Base-by-base conservation (phyloP, 2,113 vertebrate genomes). In the Channa maculata region DNA sequence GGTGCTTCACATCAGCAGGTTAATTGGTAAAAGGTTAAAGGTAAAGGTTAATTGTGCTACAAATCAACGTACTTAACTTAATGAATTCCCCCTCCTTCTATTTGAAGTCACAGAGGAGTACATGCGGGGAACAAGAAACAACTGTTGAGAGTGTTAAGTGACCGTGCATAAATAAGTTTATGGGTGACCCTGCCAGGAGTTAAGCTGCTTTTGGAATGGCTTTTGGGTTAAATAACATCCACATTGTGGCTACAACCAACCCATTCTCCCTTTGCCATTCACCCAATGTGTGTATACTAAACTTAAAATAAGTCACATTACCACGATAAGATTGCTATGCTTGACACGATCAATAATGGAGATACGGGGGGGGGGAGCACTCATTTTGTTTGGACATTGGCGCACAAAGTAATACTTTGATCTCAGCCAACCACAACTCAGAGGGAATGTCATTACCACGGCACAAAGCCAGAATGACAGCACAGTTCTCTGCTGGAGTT, bases 401-500 rank as follows among this genome's bases (percentile, higher is more conserved):
- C 44, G 77, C 45, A 57, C 46, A 43, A 15, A 50, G 14, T 48
- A 54, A 52, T 39, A 33, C 54, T 79, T 72, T 75, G 45, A 78
- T 75, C 73, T 50, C 65, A 69, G 43, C 33, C 54, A 75, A 57
- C 71, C 61, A 70, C 65, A 65, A 59, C 58, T 60, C 49, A 9
- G 33, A 70, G 82, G 78, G 80, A 82, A 77, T 67, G 81, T 82
- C 77, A 54, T 70, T 77, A 53, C 54, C 15, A 58, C 13, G 45
- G 65, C 83, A 74, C 11, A 46, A 62, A 53, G 71, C 76, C 63
- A 70, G 68, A 69, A 76, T 63, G 59, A 85, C 72, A 75, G 37
- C 71, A 71, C 73, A 76, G 59, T 66, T 75, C 71, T 85, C 80
- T 83, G 59, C 66, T 57, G 57, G 65, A 88, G 65, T 78, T 82